Evolutionary conservation across 2,113 vertebrate species (phyloP).

Genomic region (Muntiacus reevesi): DNA sequence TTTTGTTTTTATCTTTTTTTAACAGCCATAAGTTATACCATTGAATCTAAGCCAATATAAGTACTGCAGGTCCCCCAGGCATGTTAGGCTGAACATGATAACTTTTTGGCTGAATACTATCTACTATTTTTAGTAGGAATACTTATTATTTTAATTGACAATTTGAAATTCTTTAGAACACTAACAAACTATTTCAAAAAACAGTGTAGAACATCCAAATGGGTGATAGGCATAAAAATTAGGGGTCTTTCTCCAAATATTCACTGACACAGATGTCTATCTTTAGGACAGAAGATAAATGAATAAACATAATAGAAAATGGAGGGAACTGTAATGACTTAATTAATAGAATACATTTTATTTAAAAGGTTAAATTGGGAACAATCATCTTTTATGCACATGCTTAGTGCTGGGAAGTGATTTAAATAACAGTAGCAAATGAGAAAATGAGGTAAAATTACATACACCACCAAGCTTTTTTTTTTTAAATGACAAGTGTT

Average conservation of each 20-base stretch:
- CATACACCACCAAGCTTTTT: slow-evolving; percentile 39
- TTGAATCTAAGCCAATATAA: background rate
- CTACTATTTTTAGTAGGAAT: slow-evolving; percentile 39
- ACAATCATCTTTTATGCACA: slow-evolving; percentile 72
- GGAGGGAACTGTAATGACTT: slow-evolving; percentile 57
- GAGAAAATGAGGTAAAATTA: slow-evolving; percentile 74
- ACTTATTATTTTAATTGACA: slow-evolving; percentile 61
- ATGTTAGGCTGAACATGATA: slow-evolving; percentile 14
- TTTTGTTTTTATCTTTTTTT: background rate
- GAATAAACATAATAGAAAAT: slow-evolving; percentile 64
- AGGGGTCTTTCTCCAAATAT: slow-evolving; percentile 56
- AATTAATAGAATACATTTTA: slow-evolving; percentile 65
- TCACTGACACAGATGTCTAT: slow-evolving; percentile 59
- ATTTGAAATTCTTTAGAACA: slow-evolving; percentile 54
- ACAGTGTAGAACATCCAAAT: slow-evolving; percentile 33
- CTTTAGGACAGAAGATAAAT: slow-evolving; percentile 58
- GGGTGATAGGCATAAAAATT: slow-evolving; percentile 69
- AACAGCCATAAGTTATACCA: background rate
- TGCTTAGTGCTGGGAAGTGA: slow-evolving; percentile 52
- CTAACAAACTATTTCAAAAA: slow-evolving; percentile 56
- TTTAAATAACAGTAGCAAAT: slow-evolving; percentile 76
- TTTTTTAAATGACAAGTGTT: slow-evolving; percentile 59
- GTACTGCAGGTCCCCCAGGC: background rate
- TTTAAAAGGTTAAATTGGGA: slow-evolving; percentile 74
- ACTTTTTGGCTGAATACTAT: slow-evolving; percentile 30